These are phyloP conservation scores for Aphodius granarius DNA, from an alignment of 2,888 invertebrate genomes.

Conservation along the genomic window DNA sequence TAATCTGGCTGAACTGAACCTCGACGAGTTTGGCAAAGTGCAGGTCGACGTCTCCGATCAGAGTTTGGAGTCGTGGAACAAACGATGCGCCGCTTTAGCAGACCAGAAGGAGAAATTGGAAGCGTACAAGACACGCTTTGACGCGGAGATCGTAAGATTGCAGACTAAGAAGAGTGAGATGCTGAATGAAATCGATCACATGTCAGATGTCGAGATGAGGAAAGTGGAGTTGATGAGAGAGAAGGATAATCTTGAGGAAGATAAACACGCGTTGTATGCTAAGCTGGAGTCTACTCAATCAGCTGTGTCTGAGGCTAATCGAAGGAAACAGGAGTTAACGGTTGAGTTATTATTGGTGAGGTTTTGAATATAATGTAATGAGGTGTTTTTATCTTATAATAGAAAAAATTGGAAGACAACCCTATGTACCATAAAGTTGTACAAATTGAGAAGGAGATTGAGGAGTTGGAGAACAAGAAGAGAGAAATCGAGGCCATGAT, in stretches of 20 bases:
- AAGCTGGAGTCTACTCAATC: slow-evolving; percentile 33
- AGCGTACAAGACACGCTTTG: slow-evolving; percentile 25
- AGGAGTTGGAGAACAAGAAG: slow-evolving; percentile 20
- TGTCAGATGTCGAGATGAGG: slow-evolving; percentile 30
- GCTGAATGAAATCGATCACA: slow-evolving; percentile 28
- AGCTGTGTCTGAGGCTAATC: slow-evolving; percentile 34
- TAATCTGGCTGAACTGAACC: slow-evolving; percentile 32
- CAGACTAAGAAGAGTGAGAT: slow-evolving; percentile 27
- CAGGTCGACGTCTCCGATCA: slow-evolving; percentile 24
- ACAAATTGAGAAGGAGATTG: slow-evolving; percentile 23
- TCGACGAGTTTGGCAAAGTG: slow-evolving; percentile 35
- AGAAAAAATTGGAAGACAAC: slow-evolving; percentile 28
- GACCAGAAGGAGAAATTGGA: slow-evolving; percentile 21
- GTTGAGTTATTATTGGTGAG: background rate
- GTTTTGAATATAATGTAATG: background rate
- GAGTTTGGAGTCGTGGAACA: slow-evolving; percentile 25
- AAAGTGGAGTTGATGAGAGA: slow-evolving; percentile 30
- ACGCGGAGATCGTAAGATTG: slow-evolving; percentile 28
- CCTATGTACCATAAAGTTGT: slow-evolving; percentile 26
- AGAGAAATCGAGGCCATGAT: slow-evolving; percentile 19
- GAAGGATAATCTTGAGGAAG: slow-evolving; percentile 25
- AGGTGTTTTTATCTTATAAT: slow-evolving; percentile 13
- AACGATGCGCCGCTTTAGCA: slow-evolving; percentile 15
- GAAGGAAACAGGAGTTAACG: slow-evolving; percentile 26
- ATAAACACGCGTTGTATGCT: slow-evolving; percentile 27